Base-by-base conservation (phyloP, 2,113 vertebrate genomes). In the Parotia lawesii region DNA sequence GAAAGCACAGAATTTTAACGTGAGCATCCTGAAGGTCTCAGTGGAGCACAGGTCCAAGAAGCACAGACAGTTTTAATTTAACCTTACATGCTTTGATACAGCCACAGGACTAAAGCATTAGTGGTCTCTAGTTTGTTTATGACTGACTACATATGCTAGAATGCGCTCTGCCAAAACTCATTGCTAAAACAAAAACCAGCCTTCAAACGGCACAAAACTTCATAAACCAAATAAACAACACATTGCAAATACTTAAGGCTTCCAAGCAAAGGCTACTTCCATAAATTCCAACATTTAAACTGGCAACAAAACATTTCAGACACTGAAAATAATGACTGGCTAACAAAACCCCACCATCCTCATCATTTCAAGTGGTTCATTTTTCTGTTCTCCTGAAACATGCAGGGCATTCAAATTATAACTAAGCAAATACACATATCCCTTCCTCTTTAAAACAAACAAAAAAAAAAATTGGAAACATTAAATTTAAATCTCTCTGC, bases 221-320 rank as follows among this genome's bases (percentile, higher is more conserved):
- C 57, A n/a, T 38, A 72, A 93, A 76, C 45, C 72, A 94, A 94
- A 95, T 79, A 93, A 96, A 95, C 74, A 94, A 48, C 54, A 79
- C 35, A 56, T 11, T 87, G 64, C 71, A 79, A 93, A 82, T 79
- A 89, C 65, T 85, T 58, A 61, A 80, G 50, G 37, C 70, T 94
- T 89, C 77, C 78, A 73, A 89, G 81, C 45, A 85, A 93, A 78
- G 80, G 77, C 50, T 61, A 94, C 81, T 95, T 82, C 56, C 0
- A 0, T 64, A 66, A 89, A 90, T 27, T 37, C 70, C 85, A 87
- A 61, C 28, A 60, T 85, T 83, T 83, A 80, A 88, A 66, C 42
- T 15, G 56, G 47, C 72, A 92, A 70, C 44, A 80, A 90, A 83
- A 69, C 47, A 44, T 40, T 83, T 73, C 79, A 86, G 71, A 62